phyloP scores from a whole-genome alignment of 2,113 vertebrate species.

The Megaceryle maxima region DNA sequence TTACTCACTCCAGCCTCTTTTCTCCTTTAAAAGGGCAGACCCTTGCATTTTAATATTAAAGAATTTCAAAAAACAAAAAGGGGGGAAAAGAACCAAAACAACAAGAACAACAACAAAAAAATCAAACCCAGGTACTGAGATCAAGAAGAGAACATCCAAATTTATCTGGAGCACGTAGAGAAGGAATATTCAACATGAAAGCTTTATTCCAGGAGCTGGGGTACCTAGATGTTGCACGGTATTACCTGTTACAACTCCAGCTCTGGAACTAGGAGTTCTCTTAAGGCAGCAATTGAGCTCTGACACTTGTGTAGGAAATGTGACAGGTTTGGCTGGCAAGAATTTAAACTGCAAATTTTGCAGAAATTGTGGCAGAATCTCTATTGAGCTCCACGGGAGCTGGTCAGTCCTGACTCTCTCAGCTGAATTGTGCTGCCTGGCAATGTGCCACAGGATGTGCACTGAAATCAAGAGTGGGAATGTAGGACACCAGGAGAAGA shows the following conservation, averaged over 20 bases:
- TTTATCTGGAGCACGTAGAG: background rate
- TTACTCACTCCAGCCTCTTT: background rate
- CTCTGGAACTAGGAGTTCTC: background rate
- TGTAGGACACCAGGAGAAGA: background rate
- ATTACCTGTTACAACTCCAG: background rate
- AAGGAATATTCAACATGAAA: background rate
- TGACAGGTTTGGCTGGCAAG: background rate
- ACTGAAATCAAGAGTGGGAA: background rate
- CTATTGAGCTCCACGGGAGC: background rate
- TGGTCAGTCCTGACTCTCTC: background rate
- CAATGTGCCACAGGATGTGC: background rate
- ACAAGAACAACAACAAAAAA: too few species aligned
- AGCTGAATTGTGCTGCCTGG: accelerated
- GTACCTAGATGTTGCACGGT: background rate
- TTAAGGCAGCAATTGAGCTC: background rate
- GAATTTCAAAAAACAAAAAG: background rate
- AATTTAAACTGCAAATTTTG: background rate
- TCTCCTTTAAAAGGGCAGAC: background rate
- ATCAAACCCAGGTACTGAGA: background rate
- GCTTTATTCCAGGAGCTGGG: background rate
- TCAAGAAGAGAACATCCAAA: background rate
- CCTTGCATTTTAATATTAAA: background rate
- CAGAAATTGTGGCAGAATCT: background rate
- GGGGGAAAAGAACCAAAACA: background rate
- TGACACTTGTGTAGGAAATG: background rate